Evolutionary conservation across 2,113 vertebrate species (phyloP).

Genomic region (Plectropomus leopardus): DNA sequence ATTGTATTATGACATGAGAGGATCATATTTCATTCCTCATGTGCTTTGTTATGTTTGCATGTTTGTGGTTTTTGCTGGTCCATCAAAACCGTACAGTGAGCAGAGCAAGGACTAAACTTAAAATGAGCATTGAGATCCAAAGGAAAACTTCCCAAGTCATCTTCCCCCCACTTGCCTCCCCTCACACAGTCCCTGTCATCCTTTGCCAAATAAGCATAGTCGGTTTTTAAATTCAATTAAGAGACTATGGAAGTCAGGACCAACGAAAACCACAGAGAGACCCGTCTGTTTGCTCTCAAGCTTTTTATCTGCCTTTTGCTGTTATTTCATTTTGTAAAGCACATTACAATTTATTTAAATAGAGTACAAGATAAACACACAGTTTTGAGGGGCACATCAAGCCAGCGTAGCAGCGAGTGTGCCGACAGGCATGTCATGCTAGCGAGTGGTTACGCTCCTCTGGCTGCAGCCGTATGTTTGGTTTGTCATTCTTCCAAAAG

Average conservation of each 20-base stretch:
- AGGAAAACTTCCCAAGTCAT: conserved; percentile 67
- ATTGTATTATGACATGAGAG: conserved; percentile 79
- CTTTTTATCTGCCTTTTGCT: conserved; percentile 74
- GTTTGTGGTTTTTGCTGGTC: conserved; percentile 77
- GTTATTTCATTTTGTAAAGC: conserved; percentile 74
- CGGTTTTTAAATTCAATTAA: conserved; percentile 77
- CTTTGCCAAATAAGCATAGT: conserved; percentile 74
- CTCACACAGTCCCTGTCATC: conserved; percentile 62
- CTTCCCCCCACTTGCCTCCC: conserved; percentile 48
- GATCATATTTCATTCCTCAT: conserved; percentile 76
- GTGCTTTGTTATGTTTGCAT: conserved; percentile 78
- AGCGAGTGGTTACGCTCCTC: conserved; percentile 64
- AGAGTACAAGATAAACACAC: conserved; percentile 73
- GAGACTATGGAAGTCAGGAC: conserved; percentile 65
- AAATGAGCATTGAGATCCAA: conserved; percentile 64
- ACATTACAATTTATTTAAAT: conserved; percentile 73
- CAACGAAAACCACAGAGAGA: conserved; percentile 67
- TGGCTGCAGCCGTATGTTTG: conserved; percentile 69
- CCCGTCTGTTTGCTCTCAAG: conserved; percentile 65
- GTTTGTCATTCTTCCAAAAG: conserved; percentile 71
- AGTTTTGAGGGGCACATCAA: conserved; percentile 60
- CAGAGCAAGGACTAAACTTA: conserved; percentile 58
- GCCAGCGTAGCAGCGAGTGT: conserved; percentile 57
- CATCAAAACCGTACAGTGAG: conserved; percentile 66
- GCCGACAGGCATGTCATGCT: conserved; percentile 70